A percentile compares a stretch with the other conserved stretches of the same genome.
Conservation (phyloP, 2,113 vertebrate genomes). For the Hippopotamus amphibius region DNA sequence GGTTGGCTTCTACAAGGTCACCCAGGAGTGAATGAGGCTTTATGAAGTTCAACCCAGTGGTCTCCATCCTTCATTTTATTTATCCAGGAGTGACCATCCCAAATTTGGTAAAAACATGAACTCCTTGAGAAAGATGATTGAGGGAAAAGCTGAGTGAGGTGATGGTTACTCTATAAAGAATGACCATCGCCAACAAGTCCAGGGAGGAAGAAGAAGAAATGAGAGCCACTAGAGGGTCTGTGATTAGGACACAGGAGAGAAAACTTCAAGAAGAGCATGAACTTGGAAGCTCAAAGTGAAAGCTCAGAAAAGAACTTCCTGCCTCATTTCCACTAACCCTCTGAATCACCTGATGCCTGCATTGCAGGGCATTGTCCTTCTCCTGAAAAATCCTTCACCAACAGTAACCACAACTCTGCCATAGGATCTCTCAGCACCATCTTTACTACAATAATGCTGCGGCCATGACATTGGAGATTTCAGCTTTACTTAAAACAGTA, state of each 20-base stretch:
- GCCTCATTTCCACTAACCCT: background rate
- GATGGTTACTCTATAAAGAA: background rate
- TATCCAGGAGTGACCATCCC: background rate
- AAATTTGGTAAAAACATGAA: background rate
- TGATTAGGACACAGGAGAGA: background rate
- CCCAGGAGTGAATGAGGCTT: background rate
- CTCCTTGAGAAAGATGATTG: background rate
- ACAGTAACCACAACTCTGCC: background rate
- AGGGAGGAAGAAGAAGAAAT: background rate
- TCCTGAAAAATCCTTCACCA: background rate
- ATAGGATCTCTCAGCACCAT: background rate
- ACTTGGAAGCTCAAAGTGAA: background rate
- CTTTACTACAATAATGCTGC: background rate
- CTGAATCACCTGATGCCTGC: too few relatives aligned
- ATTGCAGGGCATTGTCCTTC: background rate
- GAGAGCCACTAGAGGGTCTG: background rate
- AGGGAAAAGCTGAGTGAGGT: background rate
- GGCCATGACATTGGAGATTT: background rate
- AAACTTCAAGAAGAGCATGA: background rate
- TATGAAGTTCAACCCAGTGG: background rate
- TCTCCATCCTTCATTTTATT: background rate
- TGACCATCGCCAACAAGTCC: background rate
- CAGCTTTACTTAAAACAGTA: conserved; percentile 48
- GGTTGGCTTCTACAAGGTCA: background rate
- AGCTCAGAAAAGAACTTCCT: background rate